Evolutionary conservation across 2,888 invertebrate species (phyloP).

Genomic region (Idaea biselata): DNA sequence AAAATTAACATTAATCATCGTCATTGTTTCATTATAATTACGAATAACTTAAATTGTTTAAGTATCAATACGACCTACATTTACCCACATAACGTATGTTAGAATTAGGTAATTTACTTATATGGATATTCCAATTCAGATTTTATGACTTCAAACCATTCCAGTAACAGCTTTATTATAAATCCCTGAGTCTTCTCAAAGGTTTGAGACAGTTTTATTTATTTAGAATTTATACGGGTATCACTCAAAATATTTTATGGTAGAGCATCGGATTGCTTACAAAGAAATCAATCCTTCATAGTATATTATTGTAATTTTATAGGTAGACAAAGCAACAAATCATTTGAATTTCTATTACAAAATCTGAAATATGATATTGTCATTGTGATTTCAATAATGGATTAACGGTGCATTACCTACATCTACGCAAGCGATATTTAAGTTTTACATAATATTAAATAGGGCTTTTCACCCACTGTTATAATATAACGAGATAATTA

Average conservation of each 20-base stretch:
- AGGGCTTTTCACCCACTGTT: no score
- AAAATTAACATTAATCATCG: slow-evolving; percentile 24
- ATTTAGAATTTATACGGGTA: slow-evolving; percentile 8
- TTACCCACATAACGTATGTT: no score
- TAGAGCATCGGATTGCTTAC: slow-evolving; percentile 17
- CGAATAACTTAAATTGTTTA: slow-evolving; percentile 15
- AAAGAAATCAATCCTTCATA: slow-evolving; percentile 11
- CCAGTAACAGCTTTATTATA: slow-evolving; percentile 23
- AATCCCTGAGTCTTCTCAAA: slow-evolving; percentile 13
- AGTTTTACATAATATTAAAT: no score
- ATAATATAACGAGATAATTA: no score
- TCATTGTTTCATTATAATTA: slow-evolving; percentile 27
- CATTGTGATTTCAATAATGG: slow-evolving; percentile 20
- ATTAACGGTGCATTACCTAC: slow-evolving; percentile 10
- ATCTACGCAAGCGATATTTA: not conserved
- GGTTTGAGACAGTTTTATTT: slow-evolving; percentile 16
- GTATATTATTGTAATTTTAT: slow-evolving; percentile 5
- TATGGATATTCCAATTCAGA: slow-evolving; percentile 14
- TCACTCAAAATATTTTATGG: not conserved
- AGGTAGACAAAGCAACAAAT: slow-evolving; percentile 6
- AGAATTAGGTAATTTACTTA: slow-evolving; percentile 2
- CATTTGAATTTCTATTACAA: slow-evolving; percentile 14
- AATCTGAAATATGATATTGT: slow-evolving; percentile 18
- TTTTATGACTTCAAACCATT: slow-evolving; percentile 24
- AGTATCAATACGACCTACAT: slow-evolving; percentile 4